A percentile compares a stretch with the other conserved stretches of the same genome.
Evolutionary conservation across 2,113 vertebrate species (phyloP).

Genomic region (Osmerus mordax): DNA sequence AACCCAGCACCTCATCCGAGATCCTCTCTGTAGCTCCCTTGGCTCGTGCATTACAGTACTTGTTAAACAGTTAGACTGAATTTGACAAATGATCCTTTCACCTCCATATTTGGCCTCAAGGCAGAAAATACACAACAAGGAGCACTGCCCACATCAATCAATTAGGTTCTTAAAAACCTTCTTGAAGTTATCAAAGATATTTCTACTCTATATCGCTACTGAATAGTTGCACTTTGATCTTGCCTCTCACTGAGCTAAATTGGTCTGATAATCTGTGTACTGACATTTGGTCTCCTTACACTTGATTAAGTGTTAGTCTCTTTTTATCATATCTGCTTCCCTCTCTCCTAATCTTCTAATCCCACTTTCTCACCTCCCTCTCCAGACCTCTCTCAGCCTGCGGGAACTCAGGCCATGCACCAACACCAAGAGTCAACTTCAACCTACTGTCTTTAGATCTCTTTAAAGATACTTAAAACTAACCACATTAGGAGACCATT

Average conservation of each 20-base stretch:
- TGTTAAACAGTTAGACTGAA: conserved; percentile 31
- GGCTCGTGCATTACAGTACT: conserved; percentile 13
- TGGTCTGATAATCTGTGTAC: neutral
- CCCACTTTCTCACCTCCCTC: neutral
- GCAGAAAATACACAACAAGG: conserved; percentile 21
- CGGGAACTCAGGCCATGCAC: neutral
- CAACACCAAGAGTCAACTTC: neutral
- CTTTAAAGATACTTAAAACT: conserved; percentile 11
- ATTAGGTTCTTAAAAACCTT: no score
- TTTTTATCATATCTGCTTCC: neutral
- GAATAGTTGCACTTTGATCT: neutral
- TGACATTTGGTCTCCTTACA: neutral
- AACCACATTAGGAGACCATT: conserved; percentile 19
- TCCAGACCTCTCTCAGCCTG: neutral
- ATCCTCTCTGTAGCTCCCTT: conserved; percentile 10
- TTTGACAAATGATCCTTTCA: conserved; percentile 42
- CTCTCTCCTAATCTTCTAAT: neutral
- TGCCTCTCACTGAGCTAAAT: neutral
- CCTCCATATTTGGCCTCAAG: conserved; percentile 5
- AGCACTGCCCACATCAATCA: neutral
- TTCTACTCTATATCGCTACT: neutral
- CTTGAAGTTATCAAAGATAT: neutral
- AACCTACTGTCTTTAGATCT: neutral
- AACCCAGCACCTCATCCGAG: conserved; percentile 14
- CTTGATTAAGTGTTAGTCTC: neutral